These are phyloP conservation scores for Agonum fuliginosum DNA, from an alignment of 2,888 invertebrate species.

Conservation along the genomic window DNA sequence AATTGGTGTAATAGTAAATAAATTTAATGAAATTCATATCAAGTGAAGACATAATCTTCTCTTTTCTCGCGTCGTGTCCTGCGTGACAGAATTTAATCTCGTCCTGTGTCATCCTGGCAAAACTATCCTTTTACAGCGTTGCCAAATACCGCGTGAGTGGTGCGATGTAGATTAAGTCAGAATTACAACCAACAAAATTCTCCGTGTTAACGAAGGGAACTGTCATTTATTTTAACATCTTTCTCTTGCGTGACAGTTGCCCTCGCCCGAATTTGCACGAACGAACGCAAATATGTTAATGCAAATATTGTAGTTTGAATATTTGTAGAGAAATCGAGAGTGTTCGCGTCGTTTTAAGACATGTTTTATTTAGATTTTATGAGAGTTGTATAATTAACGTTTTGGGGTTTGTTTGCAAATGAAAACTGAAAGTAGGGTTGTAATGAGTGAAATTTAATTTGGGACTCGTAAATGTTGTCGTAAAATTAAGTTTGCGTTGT, in stretches of 20 bases:
- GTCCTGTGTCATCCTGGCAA: conserved; percentile 76
- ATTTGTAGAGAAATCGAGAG: not conserved
- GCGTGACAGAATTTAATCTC: conserved; percentile 74
- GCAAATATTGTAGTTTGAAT: conserved; percentile 37
- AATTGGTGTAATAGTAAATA: too few relatives aligned
- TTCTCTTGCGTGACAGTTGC: not conserved
- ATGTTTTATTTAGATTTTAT: not conserved
- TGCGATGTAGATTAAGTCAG: conserved; percentile 74
- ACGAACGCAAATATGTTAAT: conserved; percentile 24
- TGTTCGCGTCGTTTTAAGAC: not conserved
- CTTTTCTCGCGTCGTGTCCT: not conserved
- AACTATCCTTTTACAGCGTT: conserved; percentile 69
- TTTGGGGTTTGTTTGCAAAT: conserved; percentile 34
- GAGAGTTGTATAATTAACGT: conserved; percentile 18
- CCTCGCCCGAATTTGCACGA: not conserved
- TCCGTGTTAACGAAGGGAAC: conserved; percentile 22
- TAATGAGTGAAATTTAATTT: conserved; percentile 35
- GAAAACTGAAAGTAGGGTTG: conserved; percentile 37
- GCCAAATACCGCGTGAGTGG: conserved; percentile 62
- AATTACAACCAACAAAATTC: conserved; percentile 66
- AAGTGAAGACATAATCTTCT: too few relatives aligned
- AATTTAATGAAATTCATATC: too few relatives aligned
- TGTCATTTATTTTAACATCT: conserved; percentile 24
- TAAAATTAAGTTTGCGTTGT: conserved; percentile 26
- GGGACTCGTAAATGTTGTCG: conserved; percentile 26